Conservation (phyloP, 1,140 invertebrate genomes). For the Bombus confusus region DNA sequence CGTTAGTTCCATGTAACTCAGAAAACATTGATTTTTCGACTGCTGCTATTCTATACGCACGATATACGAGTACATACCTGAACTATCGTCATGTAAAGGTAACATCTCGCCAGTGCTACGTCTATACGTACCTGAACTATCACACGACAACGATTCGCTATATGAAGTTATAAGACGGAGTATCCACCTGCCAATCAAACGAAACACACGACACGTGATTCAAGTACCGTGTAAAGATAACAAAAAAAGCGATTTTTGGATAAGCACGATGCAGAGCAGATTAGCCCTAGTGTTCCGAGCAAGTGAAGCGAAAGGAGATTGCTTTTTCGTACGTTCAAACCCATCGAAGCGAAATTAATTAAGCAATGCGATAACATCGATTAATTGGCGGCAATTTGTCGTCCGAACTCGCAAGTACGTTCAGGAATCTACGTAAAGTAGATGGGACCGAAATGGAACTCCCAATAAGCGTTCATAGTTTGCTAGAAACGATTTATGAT, state of each 20-base stretch:
- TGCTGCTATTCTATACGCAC: no score
- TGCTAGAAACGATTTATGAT: background rate
- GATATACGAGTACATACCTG: slow-evolving; percentile 4
- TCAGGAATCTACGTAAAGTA: background rate
- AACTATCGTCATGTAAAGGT: background rate
- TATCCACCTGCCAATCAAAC: slow-evolving; percentile 10
- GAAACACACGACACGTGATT: background rate
- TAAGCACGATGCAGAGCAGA: background rate
- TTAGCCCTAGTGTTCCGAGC: background rate
- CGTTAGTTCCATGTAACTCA: no score
- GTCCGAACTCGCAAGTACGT: background rate
- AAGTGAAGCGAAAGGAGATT: background rate
- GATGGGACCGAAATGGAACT: background rate
- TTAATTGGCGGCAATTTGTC: background rate
- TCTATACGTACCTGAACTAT: slow-evolving; percentile 24
- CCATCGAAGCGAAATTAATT: background rate
- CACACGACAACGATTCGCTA: background rate
- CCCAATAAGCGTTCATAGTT: background rate
- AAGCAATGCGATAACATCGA: background rate
- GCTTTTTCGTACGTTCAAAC: background rate
- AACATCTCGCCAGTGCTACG: no score
- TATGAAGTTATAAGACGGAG: slow-evolving; percentile 1
- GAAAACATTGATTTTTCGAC: no score
- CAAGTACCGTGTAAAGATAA: background rate
- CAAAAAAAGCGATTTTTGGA: background rate